Evolutionary conservation across 2,113 vertebrate genomes (phyloP), one percentile per base, ranked within the genome.

Genomic region (Mugil cephalus): DNA sequence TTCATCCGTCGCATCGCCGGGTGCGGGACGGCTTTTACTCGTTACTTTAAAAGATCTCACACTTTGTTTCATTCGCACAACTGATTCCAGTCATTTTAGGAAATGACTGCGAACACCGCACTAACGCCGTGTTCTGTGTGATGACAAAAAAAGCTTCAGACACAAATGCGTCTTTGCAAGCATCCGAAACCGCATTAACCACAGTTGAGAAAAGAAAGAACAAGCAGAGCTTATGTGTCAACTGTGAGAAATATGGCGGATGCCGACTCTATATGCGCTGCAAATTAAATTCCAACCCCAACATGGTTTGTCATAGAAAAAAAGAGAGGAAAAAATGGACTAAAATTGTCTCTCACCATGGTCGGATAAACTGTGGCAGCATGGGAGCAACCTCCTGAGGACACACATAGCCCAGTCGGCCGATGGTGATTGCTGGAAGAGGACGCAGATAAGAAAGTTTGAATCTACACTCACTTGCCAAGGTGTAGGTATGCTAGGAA

Each of bases 351-450:
- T 86, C 95, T 93, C 90, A 98, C 97, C 97, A 98, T 18, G 96
- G 96, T 75, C 97, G 93, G 84, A 98, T 98, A 81, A 98, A 98
- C 88, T 97, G 96, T 60, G 97, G 96, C 82, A 98, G 91, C 96
- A 97, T 94, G 0, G 96, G 95, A 3, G 97, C 96, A 8, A 98
- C 96, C 87, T 98, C 96, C 91, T 98, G 96, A 1, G 97, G 97
- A 92, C 97, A 98, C 62, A 98, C 96, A 3, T 96, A 98, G 60
- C 97, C 97, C 68, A 98, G 90, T 36, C 97, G 94, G 35, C 97
- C 97, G 8, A 98, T 97, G 58, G 96, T 98, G 87, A 98, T 98
- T 52, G 97, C 97, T 97, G 78, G 6, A 56, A 73, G 4, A 72
- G 62, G 76, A 70, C 2, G 73, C 45, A 60, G 10, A 58, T 17